A percentile compares a stretch with the other conserved stretches of the same genome.
These are phyloP conservation scores for Anguilla anguilla DNA, from an alignment of 2,797 vertebrate genomes.

Conservation along the genomic window DNA sequence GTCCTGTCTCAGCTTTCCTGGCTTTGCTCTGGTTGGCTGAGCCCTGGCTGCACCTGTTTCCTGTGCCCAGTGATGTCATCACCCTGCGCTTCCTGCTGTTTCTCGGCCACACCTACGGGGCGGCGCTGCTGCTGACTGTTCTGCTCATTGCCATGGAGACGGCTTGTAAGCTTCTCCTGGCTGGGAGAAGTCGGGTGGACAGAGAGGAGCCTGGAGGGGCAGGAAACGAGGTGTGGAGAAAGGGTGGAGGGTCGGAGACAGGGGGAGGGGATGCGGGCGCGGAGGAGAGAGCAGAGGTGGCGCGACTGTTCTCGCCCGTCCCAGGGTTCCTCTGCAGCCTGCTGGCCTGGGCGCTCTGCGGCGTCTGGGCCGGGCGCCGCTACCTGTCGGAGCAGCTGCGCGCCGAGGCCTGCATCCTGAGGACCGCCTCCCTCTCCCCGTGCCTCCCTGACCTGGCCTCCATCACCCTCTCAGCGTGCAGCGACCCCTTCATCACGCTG, in stretches of 20 bases:
- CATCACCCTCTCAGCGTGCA: constrained; percentile 32
- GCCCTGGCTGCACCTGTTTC: constrained; percentile 49
- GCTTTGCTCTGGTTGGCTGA: constrained; percentile 56
- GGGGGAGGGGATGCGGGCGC: not conserved
- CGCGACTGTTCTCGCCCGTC: constrained; percentile 19
- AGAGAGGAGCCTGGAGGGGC: not conserved
- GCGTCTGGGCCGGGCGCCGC: constrained; percentile 50
- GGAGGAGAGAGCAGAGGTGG: not conserved
- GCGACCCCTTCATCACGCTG: constrained; percentile 52
- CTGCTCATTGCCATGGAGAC: constrained; percentile 69
- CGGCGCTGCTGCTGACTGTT: constrained; percentile 64
- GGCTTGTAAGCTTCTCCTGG: constrained; percentile 43
- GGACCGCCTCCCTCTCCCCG: constrained; percentile 55
- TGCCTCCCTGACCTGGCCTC: constrained; percentile 69
- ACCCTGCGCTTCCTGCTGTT: constrained; percentile 74
- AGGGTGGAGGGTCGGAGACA: not conserved
- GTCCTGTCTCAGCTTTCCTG: constrained; percentile 61
- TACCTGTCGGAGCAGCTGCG: constrained; percentile 55
- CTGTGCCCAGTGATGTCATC: constrained; percentile 55
- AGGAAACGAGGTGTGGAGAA: constrained; percentile 1
- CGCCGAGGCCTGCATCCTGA: constrained; percentile 56
- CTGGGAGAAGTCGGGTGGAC: not conserved
- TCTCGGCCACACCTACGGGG: constrained; percentile 69
- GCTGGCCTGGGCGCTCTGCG: constrained; percentile 60
- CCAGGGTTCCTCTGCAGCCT: constrained; percentile 68